phyloP scores from a whole-genome alignment of 2,113 vertebrate genomes.

The Rhea pennata region DNA sequence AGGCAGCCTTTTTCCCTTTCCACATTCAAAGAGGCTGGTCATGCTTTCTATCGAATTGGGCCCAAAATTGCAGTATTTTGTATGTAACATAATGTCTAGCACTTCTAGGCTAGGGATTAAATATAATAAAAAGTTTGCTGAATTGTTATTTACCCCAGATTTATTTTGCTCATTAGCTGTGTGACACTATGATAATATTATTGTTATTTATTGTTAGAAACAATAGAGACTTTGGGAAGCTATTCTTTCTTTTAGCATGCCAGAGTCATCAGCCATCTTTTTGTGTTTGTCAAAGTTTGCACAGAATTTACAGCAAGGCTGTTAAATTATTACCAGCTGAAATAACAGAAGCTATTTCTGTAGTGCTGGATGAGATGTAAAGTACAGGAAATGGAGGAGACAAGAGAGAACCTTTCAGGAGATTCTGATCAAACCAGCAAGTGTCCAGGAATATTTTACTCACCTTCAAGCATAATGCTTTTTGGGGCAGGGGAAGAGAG shows the following conservation, averaged over 20 bases:
- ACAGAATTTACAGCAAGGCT: conserved; percentile 1
- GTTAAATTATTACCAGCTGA: conserved; percentile 69
- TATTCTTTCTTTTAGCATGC: neutral
- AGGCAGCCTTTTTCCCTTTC: neutral
- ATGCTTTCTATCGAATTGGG: neutral
- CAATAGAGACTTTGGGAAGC: neutral
- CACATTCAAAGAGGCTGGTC: neutral
- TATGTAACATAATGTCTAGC: neutral
- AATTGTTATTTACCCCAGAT: neutral
- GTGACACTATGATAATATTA: neutral
- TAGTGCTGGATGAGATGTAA: conserved; percentile 7
- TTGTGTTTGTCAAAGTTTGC: neutral
- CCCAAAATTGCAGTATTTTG: neutral
- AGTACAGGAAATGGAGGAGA: conserved; percentile 47
- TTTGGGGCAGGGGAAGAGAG: neutral
- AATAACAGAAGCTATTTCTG: conserved; percentile 53
- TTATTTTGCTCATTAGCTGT: neutral
- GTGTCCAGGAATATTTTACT: conserved; percentile 38
- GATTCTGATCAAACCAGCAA: conserved; percentile 22
- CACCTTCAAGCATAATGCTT: neutral
- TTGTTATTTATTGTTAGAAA: neutral
- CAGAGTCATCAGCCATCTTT: conserved; percentile 3
- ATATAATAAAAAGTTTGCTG: neutral
- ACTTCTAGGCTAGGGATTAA: neutral
- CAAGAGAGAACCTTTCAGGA: conserved; percentile 27